These are phyloP conservation scores for Sinhomidia bicolor DNA, from an alignment of 2,888 invertebrate genomes.

Conservation along the genomic window DNA sequence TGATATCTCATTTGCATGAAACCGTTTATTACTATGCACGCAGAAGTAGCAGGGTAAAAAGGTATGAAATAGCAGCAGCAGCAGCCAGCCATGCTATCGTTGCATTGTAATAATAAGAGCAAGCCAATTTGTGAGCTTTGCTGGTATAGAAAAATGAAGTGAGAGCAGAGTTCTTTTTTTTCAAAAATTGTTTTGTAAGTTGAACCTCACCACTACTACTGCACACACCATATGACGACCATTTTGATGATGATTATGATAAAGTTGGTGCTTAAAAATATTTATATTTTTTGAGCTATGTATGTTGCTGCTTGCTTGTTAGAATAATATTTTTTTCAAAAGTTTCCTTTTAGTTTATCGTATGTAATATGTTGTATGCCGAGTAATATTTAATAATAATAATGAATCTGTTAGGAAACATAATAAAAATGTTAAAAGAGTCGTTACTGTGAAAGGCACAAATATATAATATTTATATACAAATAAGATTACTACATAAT, in stretches of 20 bases:
- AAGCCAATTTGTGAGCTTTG: conserved; percentile 66
- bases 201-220: too few species aligned
- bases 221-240: conserved; percentile 58
- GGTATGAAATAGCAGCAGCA: not conserved
- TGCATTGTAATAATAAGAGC: conserved; percentile 14
- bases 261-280: conserved; percentile 47
- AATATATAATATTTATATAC: not conserved
- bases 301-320: conserved; percentile 12
- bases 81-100: not conserved
- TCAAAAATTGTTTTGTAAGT: conserved; percentile 32
- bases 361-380: not conserved
- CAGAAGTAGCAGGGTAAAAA: not conserved
- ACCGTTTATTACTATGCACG: conserved; percentile 67
- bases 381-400: not conserved
- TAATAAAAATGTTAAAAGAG: not conserved
- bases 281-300: not conserved
- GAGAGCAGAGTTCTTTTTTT: conserved; percentile 35
- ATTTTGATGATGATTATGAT: conserved; percentile 38
- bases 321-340: not conserved
- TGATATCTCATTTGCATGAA: conserved; percentile 73
- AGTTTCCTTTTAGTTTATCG: not conserved
- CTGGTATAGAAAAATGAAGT: not conserved
- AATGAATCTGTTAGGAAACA: not conserved
- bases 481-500: not conserved
- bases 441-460: not conserved